Evolutionary conservation across 1,140 invertebrate species (phyloP), one percentile per base, ranked within the genome.

Genomic region (Leptinotarsa texana): DNA sequence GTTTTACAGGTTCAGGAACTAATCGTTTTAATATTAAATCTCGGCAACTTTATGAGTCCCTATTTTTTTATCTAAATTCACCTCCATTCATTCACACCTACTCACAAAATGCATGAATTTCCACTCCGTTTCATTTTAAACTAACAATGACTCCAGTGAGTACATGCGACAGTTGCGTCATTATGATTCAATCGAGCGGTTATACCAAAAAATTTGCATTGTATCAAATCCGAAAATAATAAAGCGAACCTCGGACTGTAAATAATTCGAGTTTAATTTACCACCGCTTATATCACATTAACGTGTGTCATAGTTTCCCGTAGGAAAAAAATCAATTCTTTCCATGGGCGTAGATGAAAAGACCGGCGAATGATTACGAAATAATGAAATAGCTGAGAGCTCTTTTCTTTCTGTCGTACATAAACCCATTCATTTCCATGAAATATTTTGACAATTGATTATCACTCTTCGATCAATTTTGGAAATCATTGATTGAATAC

Each of bases 201-300:
- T 6, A 57, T n/a, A 57, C 51, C 51, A 57, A 57, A 57, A 57
- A 57, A 57, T 57, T 57, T 57, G 51, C 51, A 57, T 57, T 57
- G 51, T 66, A 33, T 66, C 18, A 66, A 22, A 66, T 22, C 27
- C 24, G 22, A 66, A 66, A 66, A 33, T 66, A 66, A 66, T 66
- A 66, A 66, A 66, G 63, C 22, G 63, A 22, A 66, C n/a, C 24
- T 13, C 63, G n/a, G 13, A 24, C 63, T 22, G 63, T 66, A 17
- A 66, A 66, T 66, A 66, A 66, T 66, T 22, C 27, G n/a, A 66
- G 63, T 66, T 66, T 66, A 66, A 66, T 66, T 66, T 66, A 66
- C 21, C 63, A 6, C 21, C 0, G 27, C 63, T 22, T 22, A 33
- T 21, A 66, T 66, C 18, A 33, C 4, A 17, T 66, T 66, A 66